These are phyloP conservation scores for Aratinga solstitialis DNA, from an alignment of 2,797 vertebrate genomes.

Conservation along the genomic window DNA sequence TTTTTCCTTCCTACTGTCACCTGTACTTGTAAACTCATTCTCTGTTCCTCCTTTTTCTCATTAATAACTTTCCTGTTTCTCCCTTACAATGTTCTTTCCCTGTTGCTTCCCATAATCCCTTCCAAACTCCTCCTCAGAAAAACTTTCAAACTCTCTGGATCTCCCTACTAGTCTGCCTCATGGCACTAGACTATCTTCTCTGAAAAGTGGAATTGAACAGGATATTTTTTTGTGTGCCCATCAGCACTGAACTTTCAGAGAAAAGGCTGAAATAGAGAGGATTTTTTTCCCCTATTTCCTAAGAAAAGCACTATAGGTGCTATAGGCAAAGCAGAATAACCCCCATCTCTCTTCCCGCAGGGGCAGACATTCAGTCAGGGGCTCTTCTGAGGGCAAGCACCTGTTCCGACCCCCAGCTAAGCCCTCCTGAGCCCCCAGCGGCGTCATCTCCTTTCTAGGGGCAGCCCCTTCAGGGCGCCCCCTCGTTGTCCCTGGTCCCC, in stretches of 20 bases:
- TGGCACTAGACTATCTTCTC: not conserved
- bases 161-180: rapidly evolving
- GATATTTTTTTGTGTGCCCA: not conserved
- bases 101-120: not conserved
- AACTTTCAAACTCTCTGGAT: not conserved
- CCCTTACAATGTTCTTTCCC: not conserved
- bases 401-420: rapidly evolving
- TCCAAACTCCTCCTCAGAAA: not conserved
- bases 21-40: not conserved
- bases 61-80: rapidly evolving
- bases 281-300: rapidly evolving
- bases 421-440: rapidly evolving
- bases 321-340: not conserved
- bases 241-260: not conserved
- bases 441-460: not conserved
- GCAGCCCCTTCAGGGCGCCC: not conserved
- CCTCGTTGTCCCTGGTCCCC: not conserved
- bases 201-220: not conserved
- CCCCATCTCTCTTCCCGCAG: not conserved
- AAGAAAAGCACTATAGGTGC: not conserved
- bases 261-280: not conserved
- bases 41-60: not conserved
- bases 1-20: not conserved
- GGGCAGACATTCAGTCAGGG: rapidly evolving
- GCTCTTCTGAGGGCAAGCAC: rapidly evolving